Base-by-base conservation (phyloP, 1,140 invertebrate species). In the Bombus balteatus region DNA sequence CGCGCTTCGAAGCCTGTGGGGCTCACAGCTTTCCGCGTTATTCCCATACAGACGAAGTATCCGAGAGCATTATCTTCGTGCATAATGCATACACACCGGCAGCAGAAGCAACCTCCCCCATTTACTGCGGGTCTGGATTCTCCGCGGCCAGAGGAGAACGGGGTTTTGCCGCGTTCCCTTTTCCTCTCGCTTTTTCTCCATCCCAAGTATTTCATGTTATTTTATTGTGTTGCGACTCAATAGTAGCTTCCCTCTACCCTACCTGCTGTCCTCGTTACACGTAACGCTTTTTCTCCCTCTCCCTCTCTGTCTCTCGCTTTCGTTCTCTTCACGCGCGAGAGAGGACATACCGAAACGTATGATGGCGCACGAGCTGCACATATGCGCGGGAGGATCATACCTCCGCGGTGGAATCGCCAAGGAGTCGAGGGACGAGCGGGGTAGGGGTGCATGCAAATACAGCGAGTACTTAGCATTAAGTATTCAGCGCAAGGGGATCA, bases 11-110 rank as follows among this genome's bases (percentile, higher is more conserved):
- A 78, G 76, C 68, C 86, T 85, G 66, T 41, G 15, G 78, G 41
- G 82, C 87, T 90, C 80, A 77, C 79, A 91, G 92, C 91, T 94
- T 95, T 93, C 90, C 93, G 93, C 94, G 93, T 95, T 95, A 95
- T 95, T 94, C 93, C 93, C 94, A 93, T 94, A 94, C 93, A 95
- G 94, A 94, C 94, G 93, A 95, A 95, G 94, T 95, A 95, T 95
- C 92, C 92, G 90, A 92, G 94, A 94, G 94, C 93, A 95, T 95
- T 95, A 95, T 95, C 94, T 94, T 95, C 95, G 92, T 95, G 94
- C 95, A 95, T 95, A 95, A 95, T 95, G 95, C 94, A 95, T 94
- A 93, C 92, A 92, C 93, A 92, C 92, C 91, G 84, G 83, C 84
- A 86, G 84, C 84, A 75, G 87, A 88, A 90, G 83, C 90, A 88